phyloP scores from a whole-genome alignment of 1,140 invertebrate species.

The Drosophila biarmipes region DNA sequence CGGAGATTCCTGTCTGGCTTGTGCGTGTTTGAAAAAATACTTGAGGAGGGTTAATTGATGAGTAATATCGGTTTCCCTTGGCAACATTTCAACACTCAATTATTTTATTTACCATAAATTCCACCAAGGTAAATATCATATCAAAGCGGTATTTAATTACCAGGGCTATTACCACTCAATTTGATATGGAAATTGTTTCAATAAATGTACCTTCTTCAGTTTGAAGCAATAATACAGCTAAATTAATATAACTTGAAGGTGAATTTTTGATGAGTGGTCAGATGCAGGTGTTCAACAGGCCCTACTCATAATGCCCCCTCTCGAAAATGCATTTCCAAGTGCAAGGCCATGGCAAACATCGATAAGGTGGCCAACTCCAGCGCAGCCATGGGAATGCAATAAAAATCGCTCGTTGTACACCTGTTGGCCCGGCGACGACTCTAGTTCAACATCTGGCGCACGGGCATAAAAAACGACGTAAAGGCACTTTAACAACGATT shows the following conservation, averaged over 20 bases:
- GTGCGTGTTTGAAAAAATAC: background rate
- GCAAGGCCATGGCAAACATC: slow-evolving; percentile 33
- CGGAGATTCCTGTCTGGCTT: background rate
- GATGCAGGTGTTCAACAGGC: slow-evolving; percentile 14
- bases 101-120: background rate
- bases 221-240: too few relatives aligned
- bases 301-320: slow-evolving; percentile 15
- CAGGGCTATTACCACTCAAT: background rate
- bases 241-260: background rate
- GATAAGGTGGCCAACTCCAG: slow-evolving; percentile 35
- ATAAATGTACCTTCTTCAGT: slow-evolving; percentile 1
- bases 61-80: background rate
- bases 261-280: background rate
- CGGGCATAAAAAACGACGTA: slow-evolving; percentile 8
- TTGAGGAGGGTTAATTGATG: background rate
- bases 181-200: slow-evolving; percentile 9
- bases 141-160: background rate
- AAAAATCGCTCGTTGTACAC: slow-evolving; percentile 31
- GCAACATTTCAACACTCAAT: background rate
- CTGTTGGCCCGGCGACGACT: slow-evolving; percentile 18
- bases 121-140: background rate
- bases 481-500: slow-evolving; percentile 27
- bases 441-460: slow-evolving; percentile 33
- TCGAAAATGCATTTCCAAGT: slow-evolving; percentile 48
- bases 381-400: slow-evolving; percentile 26